phyloP scores from a whole-genome alignment of 2,113 vertebrate species.

The Eptesicus fuscus region DNA sequence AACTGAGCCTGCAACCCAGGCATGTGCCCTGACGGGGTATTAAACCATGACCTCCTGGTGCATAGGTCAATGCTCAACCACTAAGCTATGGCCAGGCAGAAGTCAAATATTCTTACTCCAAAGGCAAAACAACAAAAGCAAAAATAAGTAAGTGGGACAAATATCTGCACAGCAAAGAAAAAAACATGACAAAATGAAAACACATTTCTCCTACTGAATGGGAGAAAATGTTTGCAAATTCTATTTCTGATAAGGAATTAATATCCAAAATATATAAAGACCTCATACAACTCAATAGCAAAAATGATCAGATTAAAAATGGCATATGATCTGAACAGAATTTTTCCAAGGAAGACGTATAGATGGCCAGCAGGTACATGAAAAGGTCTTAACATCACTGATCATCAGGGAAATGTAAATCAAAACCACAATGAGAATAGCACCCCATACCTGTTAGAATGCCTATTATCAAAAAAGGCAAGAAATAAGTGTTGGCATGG shows the following conservation, averaged over 20 bases:
- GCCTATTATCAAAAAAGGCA: not conserved
- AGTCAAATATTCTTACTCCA: not conserved
- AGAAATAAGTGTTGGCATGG: not conserved
- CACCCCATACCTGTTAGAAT: not conserved
- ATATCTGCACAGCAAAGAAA: not conserved
- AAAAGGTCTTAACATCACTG: not conserved
- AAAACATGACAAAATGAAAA: not conserved
- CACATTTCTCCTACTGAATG: not conserved
- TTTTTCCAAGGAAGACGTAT: not conserved
- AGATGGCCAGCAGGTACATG: not conserved
- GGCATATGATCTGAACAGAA: not conserved
- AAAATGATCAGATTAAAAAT: not conserved
- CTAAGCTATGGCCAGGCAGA: too few relatives aligned
- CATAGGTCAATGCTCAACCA: too few relatives aligned
- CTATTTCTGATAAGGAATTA: not conserved
- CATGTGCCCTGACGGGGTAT: too few relatives aligned
- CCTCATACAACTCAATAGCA: not conserved
- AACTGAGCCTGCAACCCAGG: too few relatives aligned
- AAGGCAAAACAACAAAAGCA: not conserved
- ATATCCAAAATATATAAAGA: not conserved
- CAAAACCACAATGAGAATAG: not conserved
- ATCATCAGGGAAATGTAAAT: not conserved
- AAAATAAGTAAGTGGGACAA: not conserved
- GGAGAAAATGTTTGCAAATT: not conserved
- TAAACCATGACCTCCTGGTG: too few relatives aligned